phyloP scores from a whole-genome alignment of 2,113 vertebrate genomes.

The Coryphaenoides rupestris region DNA sequence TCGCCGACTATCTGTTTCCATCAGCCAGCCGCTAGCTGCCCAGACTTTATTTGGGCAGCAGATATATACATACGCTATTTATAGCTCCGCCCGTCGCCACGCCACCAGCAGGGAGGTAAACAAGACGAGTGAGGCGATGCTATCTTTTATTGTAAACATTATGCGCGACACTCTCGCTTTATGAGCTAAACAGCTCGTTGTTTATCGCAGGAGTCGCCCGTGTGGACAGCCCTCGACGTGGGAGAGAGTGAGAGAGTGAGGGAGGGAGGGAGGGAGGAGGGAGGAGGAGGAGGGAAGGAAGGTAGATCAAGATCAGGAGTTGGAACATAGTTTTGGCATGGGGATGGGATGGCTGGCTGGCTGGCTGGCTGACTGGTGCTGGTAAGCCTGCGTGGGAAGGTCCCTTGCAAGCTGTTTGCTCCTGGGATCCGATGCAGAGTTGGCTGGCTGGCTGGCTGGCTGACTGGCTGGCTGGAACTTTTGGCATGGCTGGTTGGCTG shows the following conservation, averaged over 20 bases:
- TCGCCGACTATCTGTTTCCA: neutral
- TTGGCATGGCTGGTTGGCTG: neutral
- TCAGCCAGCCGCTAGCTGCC: conserved; percentile 58
- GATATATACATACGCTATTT: conserved; percentile 87
- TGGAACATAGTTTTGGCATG: neutral
- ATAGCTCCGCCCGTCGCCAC: conserved; percentile 62
- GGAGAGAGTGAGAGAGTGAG: conserved; percentile 39
- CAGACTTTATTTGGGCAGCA: conserved; percentile 83
- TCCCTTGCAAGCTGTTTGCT: conserved; percentile 65
- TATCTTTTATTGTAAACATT: conserved; percentile 89
- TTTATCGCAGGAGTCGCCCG: conserved; percentile 67
- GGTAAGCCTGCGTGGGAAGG: conserved; percentile 69
- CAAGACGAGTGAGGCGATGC: conserved; percentile 93
- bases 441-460: no score
- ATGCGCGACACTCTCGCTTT: conserved; percentile 73
- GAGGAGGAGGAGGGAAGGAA: conserved; percentile 49
- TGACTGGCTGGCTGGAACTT: conserved; percentile 33
- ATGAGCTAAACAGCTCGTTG: conserved; percentile 71
- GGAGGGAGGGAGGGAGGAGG: conserved; percentile 29
- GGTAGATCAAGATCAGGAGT: conserved; percentile 52
- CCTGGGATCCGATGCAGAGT: conserved; percentile 73
- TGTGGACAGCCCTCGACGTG: conserved; percentile 55
- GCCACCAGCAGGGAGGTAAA: conserved; percentile 84
- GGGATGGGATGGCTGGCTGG: neutral
- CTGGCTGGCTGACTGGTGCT: conserved; percentile 64